Base-by-base conservation (phyloP, 2,113 vertebrate species). In the Romanogobio albipinnatus region DNA sequence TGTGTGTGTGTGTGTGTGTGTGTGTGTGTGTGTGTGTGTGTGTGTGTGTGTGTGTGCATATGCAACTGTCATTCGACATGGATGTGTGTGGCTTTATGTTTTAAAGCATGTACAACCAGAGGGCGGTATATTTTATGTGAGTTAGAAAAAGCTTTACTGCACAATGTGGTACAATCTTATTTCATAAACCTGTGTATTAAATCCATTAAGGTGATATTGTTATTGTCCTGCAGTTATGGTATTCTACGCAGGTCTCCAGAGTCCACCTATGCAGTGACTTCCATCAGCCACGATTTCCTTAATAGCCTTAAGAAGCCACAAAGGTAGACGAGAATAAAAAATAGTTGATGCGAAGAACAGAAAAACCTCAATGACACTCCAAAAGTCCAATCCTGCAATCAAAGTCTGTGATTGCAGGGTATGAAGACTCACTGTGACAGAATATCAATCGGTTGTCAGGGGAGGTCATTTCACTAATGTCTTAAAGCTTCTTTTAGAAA, bases 371-470 rank as follows among this genome's bases (percentile, higher is more conserved):
- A 79, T 0, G 62, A 71, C 82, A 56, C 77, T 81, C 68, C 19
- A 84, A 62, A 84, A 75, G 24, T 36, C 9, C 22, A 70, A 81
- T 59, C 62, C 47, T 76, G 59, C 58, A 70, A 81, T 87, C 61
- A 70, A 80, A 76, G 15, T 33, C 19, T 59, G 51, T 75, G 76
- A 80, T 75, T 87, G 76, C 39, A 4, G 9, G 19, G 13, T 58
- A 33, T 13, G 33, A 71, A 71, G 33, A 19, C 26, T 80, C 58
- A 39, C 39, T 26, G 8, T 74, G 70, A 76, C 59, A 26, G 11
- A 71, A 75, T 66, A 53, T 33, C 36, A 76, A 24, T 70, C 29
- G 14, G 10, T 17, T 71, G 29, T n/a, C 36, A 19, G 39, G 62
- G 36, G 39, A 79, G 36, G 83, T 68, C 47, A 53, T 39, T 53